These are phyloP conservation scores for Perodicticus potto DNA, from an alignment of 2,797 vertebrate genomes.

Conservation along the genomic window DNA sequence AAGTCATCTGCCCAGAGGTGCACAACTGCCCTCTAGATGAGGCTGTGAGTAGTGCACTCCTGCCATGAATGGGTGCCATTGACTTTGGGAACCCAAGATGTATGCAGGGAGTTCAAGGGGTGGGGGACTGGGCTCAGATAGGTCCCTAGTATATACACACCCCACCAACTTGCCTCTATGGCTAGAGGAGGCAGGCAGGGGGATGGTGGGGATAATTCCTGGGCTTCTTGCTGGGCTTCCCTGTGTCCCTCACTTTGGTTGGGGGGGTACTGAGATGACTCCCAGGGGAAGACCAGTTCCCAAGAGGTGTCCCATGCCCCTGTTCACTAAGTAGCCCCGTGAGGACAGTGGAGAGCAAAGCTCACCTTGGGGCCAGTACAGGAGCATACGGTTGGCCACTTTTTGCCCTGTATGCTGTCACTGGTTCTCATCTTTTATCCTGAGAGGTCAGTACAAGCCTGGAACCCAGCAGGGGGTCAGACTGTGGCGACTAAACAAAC, in stretches of 20 bases:
- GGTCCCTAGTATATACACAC: background rate
- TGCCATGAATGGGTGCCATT: background rate
- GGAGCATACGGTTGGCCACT: accelerated
- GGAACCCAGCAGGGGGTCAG: background rate
- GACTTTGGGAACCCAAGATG: background rate
- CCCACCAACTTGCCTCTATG: background rate
- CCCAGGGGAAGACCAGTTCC: background rate
- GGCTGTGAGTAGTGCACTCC: background rate
- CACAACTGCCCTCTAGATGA: background rate
- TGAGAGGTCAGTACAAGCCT: background rate
- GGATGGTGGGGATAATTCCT: background rate
- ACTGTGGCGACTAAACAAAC: background rate
- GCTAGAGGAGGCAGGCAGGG: background rate
- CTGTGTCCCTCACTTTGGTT: background rate
- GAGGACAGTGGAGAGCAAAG: background rate
- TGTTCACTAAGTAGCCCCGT: accelerated
- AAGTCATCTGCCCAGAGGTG: background rate
- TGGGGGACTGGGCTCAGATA: background rate
- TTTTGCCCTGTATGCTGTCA: accelerated
- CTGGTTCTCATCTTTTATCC: background rate
- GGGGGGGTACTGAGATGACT: background rate
- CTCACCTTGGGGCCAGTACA: background rate
- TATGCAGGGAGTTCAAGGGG: background rate
- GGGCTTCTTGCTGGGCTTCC: background rate
- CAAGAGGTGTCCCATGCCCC: background rate